Percentiles rank a stretch among this genome's conserved stretches.
Evolutionary conservation across 92 coral and sea anemone species (phyloP).

Genomic region (Palythoa grandiflora): DNA sequence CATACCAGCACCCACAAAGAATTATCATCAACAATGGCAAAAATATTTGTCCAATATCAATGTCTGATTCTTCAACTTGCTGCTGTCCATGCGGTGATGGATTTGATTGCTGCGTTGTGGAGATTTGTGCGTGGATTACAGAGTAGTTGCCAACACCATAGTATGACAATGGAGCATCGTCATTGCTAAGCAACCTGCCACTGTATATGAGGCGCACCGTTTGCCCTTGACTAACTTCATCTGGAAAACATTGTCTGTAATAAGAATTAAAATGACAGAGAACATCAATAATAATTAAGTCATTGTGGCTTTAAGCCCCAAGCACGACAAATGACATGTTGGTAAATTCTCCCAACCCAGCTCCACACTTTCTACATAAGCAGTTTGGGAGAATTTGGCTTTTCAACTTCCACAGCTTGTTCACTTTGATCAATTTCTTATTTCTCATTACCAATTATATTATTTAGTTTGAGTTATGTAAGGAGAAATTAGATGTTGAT

Average conservation of each 20-base stretch:
- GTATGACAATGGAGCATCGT: slow-evolving; percentile 71
- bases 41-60: slow-evolving; percentile 87
- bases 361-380: no score
- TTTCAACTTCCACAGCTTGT: no score
- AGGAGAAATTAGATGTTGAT: no score
- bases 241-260: slow-evolving; percentile 80
- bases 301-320: no score
- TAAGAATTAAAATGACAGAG: neutral
- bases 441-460: no score
- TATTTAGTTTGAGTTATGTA: no score
- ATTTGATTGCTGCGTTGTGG: slow-evolving; percentile 56
- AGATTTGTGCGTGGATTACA: slow-evolving; percentile 94
- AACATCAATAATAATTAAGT: neutral
- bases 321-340: no score
- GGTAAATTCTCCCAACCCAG: no score
- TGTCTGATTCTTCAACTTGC: slow-evolving; percentile 61
- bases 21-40: slow-evolving; percentile 82
- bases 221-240: slow-evolving; percentile 81
- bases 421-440: no score
- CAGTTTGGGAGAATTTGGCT: no score
- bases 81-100: slow-evolving; percentile 46
- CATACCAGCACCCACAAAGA: slow-evolving; percentile 90
- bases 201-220: slow-evolving; percentile 89
- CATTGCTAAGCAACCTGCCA: slow-evolving; percentile 85
- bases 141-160: slow-evolving; percentile 85